phyloP scores from a whole-genome alignment of 2,797 vertebrate genomes.

The Tympanoctomys barrerae region DNA sequence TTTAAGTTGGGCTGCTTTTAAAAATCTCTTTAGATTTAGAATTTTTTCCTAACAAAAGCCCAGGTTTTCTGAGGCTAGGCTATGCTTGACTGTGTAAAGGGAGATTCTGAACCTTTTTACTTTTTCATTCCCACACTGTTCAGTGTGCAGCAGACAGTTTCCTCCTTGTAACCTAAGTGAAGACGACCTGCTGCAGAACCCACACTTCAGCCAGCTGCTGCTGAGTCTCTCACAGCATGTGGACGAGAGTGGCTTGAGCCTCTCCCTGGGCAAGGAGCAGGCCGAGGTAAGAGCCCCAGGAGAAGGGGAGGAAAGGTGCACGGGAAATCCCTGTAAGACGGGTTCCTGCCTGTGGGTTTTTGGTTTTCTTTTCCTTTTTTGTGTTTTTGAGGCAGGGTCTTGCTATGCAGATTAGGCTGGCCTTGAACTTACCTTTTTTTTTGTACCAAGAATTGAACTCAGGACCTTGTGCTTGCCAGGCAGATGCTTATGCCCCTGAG shows the following conservation, averaged over 20 bases:
- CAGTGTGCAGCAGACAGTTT: conserved; percentile 82
- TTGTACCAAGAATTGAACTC: too few relatives aligned
- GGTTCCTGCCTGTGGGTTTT: neutral
- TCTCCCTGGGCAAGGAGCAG: conserved; percentile 89
- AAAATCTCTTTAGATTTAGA: conserved; percentile 34
- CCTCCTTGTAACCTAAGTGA: conserved; percentile 90
- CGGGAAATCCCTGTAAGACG: neutral
- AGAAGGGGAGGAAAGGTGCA: neutral
- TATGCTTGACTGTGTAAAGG: conserved; percentile 2
- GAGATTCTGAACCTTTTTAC: neutral
- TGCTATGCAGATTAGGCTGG: neutral
- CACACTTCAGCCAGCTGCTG: conserved; percentile 91
- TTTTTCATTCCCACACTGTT: neutral
- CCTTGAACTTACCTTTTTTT: neutral
- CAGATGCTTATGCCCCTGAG: too few relatives aligned
- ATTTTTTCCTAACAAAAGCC: conserved; percentile 14
- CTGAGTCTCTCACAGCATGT: conserved; percentile 89
- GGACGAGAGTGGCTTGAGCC: conserved; percentile 90
- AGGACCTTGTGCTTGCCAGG: too few relatives aligned
- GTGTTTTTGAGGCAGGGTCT: neutral
- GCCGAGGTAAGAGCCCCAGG: conserved; percentile 82
- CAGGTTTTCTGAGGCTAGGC: neutral
- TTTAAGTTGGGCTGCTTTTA: neutral
- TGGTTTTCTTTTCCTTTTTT: too few relatives aligned
- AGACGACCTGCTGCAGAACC: conserved; percentile 91